Evolutionary conservation across 2,113 vertebrate genomes (phyloP).

Genomic region (Clarias batrachus): DNA sequence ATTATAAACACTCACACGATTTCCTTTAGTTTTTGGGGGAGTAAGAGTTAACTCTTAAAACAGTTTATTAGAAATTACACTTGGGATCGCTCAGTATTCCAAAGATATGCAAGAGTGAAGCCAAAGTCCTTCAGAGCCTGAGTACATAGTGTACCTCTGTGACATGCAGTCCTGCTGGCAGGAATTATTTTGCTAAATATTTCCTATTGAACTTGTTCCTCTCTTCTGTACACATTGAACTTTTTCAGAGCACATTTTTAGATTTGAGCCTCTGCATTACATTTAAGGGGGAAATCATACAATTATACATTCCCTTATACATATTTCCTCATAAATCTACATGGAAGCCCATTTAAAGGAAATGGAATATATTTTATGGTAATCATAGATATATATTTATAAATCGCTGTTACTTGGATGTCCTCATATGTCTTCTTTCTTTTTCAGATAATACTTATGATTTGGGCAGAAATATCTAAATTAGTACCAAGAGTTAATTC

Average conservation of each 20-base stretch:
- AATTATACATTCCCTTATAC: background rate
- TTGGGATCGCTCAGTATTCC: background rate
- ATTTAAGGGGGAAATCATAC: background rate
- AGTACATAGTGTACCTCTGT: slow-evolving; percentile 67
- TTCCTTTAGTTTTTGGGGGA: background rate
- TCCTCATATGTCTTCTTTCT: background rate
- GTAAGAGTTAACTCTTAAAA: background rate
- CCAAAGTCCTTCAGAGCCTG: slow-evolving; percentile 62
- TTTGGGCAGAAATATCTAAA: background rate
- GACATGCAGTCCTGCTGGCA: slow-evolving; percentile 42
- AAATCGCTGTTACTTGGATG: background rate
- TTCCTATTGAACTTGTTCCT: background rate
- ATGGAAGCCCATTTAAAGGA: background rate
- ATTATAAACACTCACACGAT: background rate
- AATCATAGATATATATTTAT: background rate
- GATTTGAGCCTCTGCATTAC: background rate
- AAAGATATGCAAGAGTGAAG: slow-evolving; percentile 58
- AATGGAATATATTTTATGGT: background rate
- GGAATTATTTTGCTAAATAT: slow-evolving; percentile 29
- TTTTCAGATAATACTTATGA: slow-evolving; percentile 23
- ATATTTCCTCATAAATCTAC: background rate
- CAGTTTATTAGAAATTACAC: background rate
- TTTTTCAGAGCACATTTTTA: background rate
- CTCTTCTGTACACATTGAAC: background rate
- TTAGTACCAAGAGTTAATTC: background rate